phyloP scores from a whole-genome alignment of 2,888 invertebrate species.

The Syrphus vitripennis region DNA sequence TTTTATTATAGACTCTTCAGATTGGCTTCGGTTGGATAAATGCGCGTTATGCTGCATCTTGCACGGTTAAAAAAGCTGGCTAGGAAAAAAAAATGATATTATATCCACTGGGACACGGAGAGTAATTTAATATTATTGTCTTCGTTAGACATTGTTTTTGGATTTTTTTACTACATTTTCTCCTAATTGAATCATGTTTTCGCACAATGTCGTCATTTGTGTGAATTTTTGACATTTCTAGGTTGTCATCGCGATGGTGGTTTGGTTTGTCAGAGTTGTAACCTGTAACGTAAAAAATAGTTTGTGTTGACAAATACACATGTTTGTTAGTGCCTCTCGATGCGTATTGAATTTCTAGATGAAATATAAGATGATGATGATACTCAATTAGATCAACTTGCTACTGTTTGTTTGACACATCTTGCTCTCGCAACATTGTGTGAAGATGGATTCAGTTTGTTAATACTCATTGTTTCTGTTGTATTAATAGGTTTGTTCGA shows the following conservation, averaged over 20 bases:
- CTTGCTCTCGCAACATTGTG: slow-evolving; percentile 34
- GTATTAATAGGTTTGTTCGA: no score
- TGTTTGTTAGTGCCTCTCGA: slow-evolving; percentile 23
- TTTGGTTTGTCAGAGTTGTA: slow-evolving; percentile 1
- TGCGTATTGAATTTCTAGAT: slow-evolving; percentile 51
- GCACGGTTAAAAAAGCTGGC: slow-evolving; percentile 22
- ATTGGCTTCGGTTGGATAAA: slow-evolving; percentile 56
- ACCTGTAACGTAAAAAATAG: slow-evolving; percentile 11
- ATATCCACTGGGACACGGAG: slow-evolving; percentile 29
- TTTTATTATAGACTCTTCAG: slow-evolving; percentile 35
- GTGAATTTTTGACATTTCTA: slow-evolving; percentile 68
- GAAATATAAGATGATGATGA: slow-evolving; percentile 50
- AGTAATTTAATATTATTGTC: slow-evolving; percentile 69
- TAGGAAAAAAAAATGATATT: slow-evolving; percentile 50
- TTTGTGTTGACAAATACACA: slow-evolving; percentile 35
- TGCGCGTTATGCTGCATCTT: slow-evolving; percentile 37
- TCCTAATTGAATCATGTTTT: slow-evolving; percentile 56
- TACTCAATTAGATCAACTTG: slow-evolving; percentile 63
- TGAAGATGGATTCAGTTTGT: slow-evolving; percentile 20
- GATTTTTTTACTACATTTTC: slow-evolving; percentile 4
- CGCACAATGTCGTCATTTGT: slow-evolving; percentile 22
- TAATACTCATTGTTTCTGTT: slow-evolving; percentile 10
- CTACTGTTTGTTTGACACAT: slow-evolving; percentile 64
- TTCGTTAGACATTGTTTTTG: slow-evolving; percentile 58
- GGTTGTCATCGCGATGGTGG: slow-evolving; percentile 36